Percentiles rank a stretch among this genome's conserved stretches.
phyloP scores from a whole-genome alignment of 2,113 vertebrate genomes.

The Otus sunia region DNA sequence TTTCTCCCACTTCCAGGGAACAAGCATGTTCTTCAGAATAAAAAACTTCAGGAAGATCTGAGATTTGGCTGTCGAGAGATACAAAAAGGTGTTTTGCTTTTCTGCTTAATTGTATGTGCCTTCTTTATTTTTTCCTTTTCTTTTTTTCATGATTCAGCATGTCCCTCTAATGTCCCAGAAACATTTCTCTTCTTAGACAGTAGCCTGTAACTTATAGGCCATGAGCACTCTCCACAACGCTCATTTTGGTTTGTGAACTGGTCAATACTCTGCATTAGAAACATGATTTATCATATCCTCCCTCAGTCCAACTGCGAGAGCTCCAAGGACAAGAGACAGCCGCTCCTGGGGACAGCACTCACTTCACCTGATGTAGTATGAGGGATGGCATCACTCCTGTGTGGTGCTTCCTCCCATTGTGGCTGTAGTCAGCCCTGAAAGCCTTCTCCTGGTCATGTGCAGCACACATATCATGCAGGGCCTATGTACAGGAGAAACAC shows the following conservation, averaged over 20 bases:
- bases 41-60: not conserved
- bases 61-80: not conserved
- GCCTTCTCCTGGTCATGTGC: accelerated
- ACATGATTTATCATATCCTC: not conserved
- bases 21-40: not conserved
- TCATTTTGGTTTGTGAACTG: not conserved
- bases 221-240: not conserved
- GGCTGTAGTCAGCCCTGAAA: not conserved
- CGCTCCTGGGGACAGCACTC: not conserved
- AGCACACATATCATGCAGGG: accelerated
- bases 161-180: not conserved
- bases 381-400: not conserved
- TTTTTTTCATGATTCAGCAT: not conserved
- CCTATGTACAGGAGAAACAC: accelerated
- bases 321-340: not conserved
- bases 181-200: not conserved
- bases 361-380: accelerated
- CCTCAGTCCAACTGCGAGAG: not conserved
- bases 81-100: not conserved
- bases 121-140: not conserved
- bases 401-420: accelerated
- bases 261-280: not conserved
- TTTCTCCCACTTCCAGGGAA: not conserved
- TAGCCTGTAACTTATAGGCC: not conserved
- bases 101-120: not conserved